phyloP scores from a whole-genome alignment of 1,140 invertebrate species.

The Neodiprion pinetum region DNA sequence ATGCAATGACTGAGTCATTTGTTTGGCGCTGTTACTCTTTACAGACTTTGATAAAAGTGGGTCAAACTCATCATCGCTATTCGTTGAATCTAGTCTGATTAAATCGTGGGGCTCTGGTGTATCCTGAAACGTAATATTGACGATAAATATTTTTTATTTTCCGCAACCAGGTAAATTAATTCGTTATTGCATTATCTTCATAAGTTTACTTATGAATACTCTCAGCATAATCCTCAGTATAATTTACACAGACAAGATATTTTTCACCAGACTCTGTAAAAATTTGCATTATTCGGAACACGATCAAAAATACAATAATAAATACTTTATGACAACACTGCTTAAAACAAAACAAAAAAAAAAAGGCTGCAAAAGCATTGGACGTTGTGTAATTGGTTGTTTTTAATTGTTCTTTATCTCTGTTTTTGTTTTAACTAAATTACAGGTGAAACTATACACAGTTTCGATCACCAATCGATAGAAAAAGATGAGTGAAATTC shows the following conservation, averaged over 20 bases:
- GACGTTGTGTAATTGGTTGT: too few species aligned
- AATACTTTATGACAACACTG: too few species aligned
- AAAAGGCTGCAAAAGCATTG: background rate
- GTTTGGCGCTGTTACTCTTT: conserved; percentile 43
- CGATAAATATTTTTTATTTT: conserved; percentile 15
- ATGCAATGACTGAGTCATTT: conserved; percentile 58
- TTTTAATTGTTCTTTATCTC: too few species aligned
- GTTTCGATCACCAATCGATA: too few species aligned
- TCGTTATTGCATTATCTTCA: conserved; percentile 46
- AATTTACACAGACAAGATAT: too few species aligned
- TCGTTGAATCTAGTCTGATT: conserved; percentile 66
- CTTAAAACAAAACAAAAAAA: background rate
- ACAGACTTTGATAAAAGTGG: conserved; percentile 62
- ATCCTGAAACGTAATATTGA: conserved; percentile 24
- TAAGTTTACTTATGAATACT: conserved; percentile 20
- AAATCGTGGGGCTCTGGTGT: conserved; percentile 61
- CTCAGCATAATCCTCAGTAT: background rate
- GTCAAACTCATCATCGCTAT: conserved; percentile 69
- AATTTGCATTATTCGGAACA: too few species aligned
- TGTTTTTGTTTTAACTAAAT: too few species aligned
- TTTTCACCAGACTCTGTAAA: too few species aligned
- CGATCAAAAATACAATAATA: too few species aligned
- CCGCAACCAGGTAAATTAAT: conserved; percentile 16
- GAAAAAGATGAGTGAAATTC: too few species aligned
- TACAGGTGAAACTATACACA: too few species aligned